phyloP scores from a whole-genome alignment of 2,797 vertebrate genomes.

The Squalus acanthias region DNA sequence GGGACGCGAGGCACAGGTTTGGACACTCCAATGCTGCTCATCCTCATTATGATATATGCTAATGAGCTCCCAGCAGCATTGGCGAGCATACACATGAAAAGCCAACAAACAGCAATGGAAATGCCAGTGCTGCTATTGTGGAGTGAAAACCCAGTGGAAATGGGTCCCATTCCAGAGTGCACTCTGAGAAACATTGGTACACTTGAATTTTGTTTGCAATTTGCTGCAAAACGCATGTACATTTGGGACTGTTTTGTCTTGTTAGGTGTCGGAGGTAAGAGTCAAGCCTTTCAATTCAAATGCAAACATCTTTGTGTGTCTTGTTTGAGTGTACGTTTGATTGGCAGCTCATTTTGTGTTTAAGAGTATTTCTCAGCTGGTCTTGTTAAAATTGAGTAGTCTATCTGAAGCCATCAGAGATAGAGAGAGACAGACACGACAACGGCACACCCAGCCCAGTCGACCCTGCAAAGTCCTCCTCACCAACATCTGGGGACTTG shows the following conservation, averaged over 20 bases:
- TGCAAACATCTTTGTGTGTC: neutral
- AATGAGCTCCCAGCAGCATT: neutral
- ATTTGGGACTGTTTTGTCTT: neutral
- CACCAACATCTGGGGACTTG: too few relatives aligned
- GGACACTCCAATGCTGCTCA: neutral
- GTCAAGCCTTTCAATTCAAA: slow-evolving; percentile 11
- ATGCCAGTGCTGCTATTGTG: neutral
- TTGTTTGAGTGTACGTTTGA: slow-evolving; percentile 10
- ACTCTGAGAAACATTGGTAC: neutral
- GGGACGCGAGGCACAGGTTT: neutral
- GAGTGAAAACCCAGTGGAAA: neutral
- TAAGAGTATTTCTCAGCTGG: slow-evolving; percentile 11
- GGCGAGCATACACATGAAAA: neutral
- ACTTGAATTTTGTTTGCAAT: neutral
- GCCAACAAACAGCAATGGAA: neutral
- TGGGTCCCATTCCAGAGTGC: neutral
- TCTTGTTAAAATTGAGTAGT: slow-evolving; percentile 14
- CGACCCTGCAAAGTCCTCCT: too few relatives aligned
- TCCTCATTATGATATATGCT: neutral
- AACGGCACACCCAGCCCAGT: too few relatives aligned
- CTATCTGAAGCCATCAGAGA: neutral
- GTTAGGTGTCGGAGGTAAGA: neutral
- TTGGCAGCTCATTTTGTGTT: slow-evolving; percentile 4
- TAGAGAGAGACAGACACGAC: too few relatives aligned
- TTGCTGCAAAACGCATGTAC: neutral